A percentile compares a stretch with the other conserved stretches of the same genome.
These are phyloP conservation scores for Yponomeuta sedellus DNA, from an alignment of 2,888 invertebrate genomes.

Conservation along the genomic window DNA sequence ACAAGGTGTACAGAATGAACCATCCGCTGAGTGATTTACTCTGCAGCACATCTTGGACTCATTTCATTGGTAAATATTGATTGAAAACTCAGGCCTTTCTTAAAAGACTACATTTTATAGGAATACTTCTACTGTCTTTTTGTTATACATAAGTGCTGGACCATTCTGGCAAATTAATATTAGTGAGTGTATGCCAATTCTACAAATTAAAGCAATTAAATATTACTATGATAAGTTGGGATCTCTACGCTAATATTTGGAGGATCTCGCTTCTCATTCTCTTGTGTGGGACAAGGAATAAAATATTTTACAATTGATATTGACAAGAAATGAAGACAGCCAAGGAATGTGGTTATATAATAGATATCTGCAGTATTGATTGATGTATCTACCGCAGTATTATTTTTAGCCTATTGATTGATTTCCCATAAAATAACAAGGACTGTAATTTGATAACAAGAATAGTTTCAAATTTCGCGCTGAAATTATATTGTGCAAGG, in stretches of 20 bases:
- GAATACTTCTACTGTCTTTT: too few relatives aligned
- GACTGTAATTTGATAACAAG: neutral
- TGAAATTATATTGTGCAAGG: conserved; percentile 1
- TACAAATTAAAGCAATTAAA: neutral
- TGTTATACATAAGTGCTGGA: too few relatives aligned
- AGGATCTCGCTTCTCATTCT: neutral
- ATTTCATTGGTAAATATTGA: too few relatives aligned
- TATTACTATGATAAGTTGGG: neutral
- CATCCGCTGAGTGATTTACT: too few relatives aligned
- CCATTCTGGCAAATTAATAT: neutral
- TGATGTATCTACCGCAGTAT: neutral
- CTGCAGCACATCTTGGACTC: too few relatives aligned
- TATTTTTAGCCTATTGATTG: neutral
- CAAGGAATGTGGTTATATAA: neutral
- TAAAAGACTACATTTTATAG: too few relatives aligned
- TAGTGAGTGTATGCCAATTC: too few relatives aligned
- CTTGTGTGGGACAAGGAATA: too few relatives aligned
- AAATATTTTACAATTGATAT: too few relatives aligned
- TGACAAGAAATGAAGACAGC: neutral
- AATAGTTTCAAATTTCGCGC: conserved; percentile 11
- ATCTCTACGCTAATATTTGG: neutral
- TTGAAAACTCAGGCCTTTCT: too few relatives aligned
- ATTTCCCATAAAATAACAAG: neutral
- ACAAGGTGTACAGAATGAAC: too few relatives aligned
- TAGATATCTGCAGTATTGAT: conserved; percentile 3